Base-by-base conservation (phyloP, 2,888 invertebrate species). In the Calliopum simillimum region DNA sequence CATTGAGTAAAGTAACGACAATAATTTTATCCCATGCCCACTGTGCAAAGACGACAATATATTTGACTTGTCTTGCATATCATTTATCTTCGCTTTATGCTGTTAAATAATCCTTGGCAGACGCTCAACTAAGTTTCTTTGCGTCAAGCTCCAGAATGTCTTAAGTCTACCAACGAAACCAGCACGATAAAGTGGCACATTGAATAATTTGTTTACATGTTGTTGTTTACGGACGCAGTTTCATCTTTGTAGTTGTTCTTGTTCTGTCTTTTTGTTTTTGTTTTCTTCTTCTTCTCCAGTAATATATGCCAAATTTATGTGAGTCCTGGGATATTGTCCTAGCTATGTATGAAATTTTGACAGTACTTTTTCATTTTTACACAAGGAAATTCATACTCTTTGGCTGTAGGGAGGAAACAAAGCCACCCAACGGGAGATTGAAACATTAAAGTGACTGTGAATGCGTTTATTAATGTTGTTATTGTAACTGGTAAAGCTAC, bases 131-230 rank as follows among this genome's bases (percentile, higher is more conserved):
- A 33, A 33, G 33, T 33, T 33, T 4, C 33, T 8, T 2, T 33
- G 33, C 33, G 33, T 33, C 33, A 33, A 33, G 33, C 33, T 33
- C 8, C 33, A 33, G 8, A 33, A 33, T 33, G 8, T 33, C 33
- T 33, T 8, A 8, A 33, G 33, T 33, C 33, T 33, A 33, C 33
- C 8, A 33, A 33, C 3, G 33, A 33, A 33, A 33, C 6, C 49
- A 16, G 33, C 33, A 53, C 67, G 64, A 69, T 65, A 63, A 71
- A 71, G 66, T 69, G 67, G 63, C 63, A 74, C 73, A 74, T 73
- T 73, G 74, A 74, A 77, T 76, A 77, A 77, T 77, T 77, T 77
- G 76, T 75, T 77, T 75, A 71, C 71, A 63, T 43, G 53, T 66
- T 71, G 58, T 65, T 41, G 21, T n/a, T n/a, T n/a, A n/a, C n/a